Evolutionary conservation across 2,113 vertebrate species (phyloP).

Genomic region (Oriolus oriolus): DNA sequence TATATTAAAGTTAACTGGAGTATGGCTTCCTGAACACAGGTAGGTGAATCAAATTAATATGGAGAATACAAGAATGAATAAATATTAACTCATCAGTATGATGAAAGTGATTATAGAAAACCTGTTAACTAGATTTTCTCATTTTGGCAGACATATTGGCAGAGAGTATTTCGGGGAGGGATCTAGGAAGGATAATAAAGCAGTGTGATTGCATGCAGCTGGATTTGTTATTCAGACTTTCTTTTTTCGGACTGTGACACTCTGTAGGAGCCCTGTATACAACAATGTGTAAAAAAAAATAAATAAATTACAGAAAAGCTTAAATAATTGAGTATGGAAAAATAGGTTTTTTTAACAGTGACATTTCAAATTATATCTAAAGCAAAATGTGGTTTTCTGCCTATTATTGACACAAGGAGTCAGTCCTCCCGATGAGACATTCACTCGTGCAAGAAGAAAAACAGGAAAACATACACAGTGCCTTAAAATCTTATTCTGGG

Average conservation of each 20-base stretch:
- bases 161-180: background rate
- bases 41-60: background rate
- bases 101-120: background rate
- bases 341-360: background rate
- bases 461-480: background rate
- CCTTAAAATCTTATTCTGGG: background rate
- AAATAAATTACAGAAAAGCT: background rate
- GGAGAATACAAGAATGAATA: background rate
- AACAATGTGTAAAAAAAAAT: background rate
- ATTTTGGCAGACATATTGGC: background rate
- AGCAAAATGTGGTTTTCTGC: background rate
- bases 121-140: background rate
- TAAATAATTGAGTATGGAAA: background rate
- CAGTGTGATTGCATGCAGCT: background rate
- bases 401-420: background rate
- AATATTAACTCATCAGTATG: background rate
- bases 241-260: background rate
- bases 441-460: background rate
- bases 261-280: background rate
- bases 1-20: background rate
- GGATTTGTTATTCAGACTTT: background rate
- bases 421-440: background rate
- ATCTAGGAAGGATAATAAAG: background rate
- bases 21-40: background rate
- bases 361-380: background rate